A percentile compares a stretch with the other conserved stretches of the same genome.
phyloP scores from a whole-genome alignment of 2,797 vertebrate species.

The Muscicapa comitata region DNA sequence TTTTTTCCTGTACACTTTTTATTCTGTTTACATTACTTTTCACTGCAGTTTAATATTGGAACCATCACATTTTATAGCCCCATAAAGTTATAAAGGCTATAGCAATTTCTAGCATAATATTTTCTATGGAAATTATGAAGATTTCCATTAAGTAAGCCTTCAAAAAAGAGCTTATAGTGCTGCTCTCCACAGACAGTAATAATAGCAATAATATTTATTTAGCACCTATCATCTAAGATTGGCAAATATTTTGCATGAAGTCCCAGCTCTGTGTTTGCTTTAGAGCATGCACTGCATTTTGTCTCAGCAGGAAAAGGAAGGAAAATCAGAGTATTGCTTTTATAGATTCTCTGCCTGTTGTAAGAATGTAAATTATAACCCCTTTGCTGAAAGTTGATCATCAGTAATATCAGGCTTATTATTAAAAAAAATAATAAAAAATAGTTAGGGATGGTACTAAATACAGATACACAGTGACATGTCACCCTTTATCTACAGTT shows the following conservation, averaged over 20 bases:
- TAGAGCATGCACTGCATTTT: neutral
- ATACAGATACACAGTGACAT: neutral
- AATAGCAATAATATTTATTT: conserved; percentile 44
- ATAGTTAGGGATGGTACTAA: fast-evolving
- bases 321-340: neutral
- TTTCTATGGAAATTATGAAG: conserved; percentile 37
- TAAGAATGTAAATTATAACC: neutral
- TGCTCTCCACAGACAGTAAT: neutral
- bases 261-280: neutral
- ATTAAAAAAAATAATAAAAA: neutral
- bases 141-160: conserved; percentile 16
- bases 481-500: neutral
- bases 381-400: neutral
- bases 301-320: neutral
- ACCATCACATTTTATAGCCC: conserved; percentile 21
- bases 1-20: neutral
- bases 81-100: conserved; percentile 45
- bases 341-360: neutral
- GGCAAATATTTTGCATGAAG: conserved; percentile 34
- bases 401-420: neutral
- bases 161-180: neutral
- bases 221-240: conserved; percentile 6
- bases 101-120: conserved; percentile 23
- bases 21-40: conserved; percentile 51
- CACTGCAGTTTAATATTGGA: conserved; percentile 31